Base-by-base conservation (phyloP, 2,113 vertebrate species). In the Xenus cinereus region DNA sequence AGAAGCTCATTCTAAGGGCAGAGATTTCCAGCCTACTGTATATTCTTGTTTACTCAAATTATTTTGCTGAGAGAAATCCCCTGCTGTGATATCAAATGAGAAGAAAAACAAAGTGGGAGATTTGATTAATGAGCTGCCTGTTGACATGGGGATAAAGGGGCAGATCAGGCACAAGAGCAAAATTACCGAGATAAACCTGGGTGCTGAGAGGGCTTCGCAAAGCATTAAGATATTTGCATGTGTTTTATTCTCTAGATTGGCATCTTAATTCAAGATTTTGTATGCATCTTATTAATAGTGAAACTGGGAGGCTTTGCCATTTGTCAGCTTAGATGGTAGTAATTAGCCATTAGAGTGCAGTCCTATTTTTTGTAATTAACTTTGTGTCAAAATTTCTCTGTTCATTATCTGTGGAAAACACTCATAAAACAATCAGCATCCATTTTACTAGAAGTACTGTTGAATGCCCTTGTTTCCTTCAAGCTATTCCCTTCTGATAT, bases 301-400 rank as follows among this genome's bases (percentile, higher is more conserved):
- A 90, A 91, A 90, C 64, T 90, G 69, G 83, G 84, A 89, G 89
- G 90, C 79, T 93, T 91, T 95, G 75, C 73, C 33, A 50, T 87
- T 94, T 96, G 89, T 94, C 81, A 84, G 56, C 50, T 93, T 95
- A 54, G 56, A 64, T 0, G 32, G 66, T 83, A 91, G 73, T 87
- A 97, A 97, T 97, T 90, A 97, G 71, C 73, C 80, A 39, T 94
- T 87, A 93, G 82, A 91, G 41, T n/a, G 50, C 37, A 77, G 75
- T 15, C 35, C 57, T 84, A 72, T 21, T 89, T 97, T 96, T 74
- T 80, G 48, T 90, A 96, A 96, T 97, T 97, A 98, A 95, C 46
- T 96, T 93, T 37, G 32, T 95, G 93, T 87, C 78, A 95, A 90
- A 97, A 90, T 83, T 80, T 84, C 32, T 91, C 73, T 78, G 74